Percentiles rank a stretch among this genome's conserved stretches.
Conservation (phyloP, 1,140 invertebrate species). For the Zaprionus davidi region DNA sequence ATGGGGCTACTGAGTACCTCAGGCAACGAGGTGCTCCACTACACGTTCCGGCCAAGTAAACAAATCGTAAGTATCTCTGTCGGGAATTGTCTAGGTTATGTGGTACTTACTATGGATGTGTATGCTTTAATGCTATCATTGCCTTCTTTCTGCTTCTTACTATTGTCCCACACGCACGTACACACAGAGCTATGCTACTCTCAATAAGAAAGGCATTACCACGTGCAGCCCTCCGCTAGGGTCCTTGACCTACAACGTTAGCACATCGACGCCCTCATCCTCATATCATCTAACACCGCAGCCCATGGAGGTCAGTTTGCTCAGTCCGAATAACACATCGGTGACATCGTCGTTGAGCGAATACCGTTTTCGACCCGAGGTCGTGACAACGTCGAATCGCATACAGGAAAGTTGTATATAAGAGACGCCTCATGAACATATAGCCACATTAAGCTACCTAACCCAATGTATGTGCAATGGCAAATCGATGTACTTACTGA, state of each 20-base stretch:
- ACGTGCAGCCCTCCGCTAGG: constrained; percentile 81
- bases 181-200: constrained; percentile 82
- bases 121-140: constrained; percentile 32
- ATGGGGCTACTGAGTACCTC: constrained; percentile 70
- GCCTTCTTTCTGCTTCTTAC: constrained; percentile 13
- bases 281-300: constrained; percentile 82
- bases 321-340: constrained; percentile 84
- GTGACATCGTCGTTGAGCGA: constrained; percentile 87
- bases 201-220: constrained; percentile 83
- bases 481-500: constrained; percentile 55
- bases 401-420: constrained; percentile 95
- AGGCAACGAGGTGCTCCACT: constrained; percentile 83
- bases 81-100: background rate
- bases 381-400: constrained; percentile 92
- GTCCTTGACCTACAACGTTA: constrained; percentile 67
- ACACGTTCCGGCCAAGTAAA: constrained; percentile 83
- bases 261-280: constrained; percentile 77
- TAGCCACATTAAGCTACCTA: background rate
- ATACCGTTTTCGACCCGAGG: constrained; percentile 89
- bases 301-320: constrained; percentile 83
- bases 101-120: background rate
- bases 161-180: background rate
- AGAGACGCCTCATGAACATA: constrained; percentile 57
- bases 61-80: constrained; percentile 78
- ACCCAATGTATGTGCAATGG: background rate